phyloP scores from a whole-genome alignment of 2,797 vertebrate genomes.

The Fratercula arctica region DNA sequence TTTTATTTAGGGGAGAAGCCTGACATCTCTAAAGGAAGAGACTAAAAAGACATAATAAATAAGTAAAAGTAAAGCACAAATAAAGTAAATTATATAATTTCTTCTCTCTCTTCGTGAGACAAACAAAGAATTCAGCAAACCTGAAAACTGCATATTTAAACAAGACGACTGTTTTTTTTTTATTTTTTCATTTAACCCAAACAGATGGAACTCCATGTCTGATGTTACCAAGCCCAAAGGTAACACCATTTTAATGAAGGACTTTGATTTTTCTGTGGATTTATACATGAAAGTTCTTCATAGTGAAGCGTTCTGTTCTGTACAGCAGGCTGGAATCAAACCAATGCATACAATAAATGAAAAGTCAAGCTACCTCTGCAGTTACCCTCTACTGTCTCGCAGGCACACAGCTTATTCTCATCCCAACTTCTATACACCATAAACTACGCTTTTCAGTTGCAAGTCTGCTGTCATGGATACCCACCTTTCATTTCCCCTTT shows the following conservation, averaged over 20 bases:
- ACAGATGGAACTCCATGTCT: not conserved
- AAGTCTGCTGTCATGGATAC: not conserved
- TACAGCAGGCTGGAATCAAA: not conserved
- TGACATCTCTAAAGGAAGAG: not conserved
- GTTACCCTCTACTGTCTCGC: not conserved
- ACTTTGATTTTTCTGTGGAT: not conserved
- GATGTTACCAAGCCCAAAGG: not conserved
- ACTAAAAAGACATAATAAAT: not conserved
- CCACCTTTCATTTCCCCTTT: not conserved
- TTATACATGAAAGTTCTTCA: not conserved
- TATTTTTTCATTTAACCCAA: not conserved
- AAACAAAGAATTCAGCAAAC: not conserved
- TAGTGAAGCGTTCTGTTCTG: not conserved
- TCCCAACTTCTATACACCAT: not conserved
- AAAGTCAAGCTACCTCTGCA: not conserved
- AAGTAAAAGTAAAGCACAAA: not conserved
- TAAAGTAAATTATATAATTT: not conserved
- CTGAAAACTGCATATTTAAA: not conserved
- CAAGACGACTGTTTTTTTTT: not conserved
- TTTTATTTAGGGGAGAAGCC: not conserved
- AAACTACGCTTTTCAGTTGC: not conserved
- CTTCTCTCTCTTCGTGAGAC: not conserved
- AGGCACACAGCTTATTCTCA: not conserved
- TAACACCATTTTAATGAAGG: not conserved
- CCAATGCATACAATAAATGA: not conserved